phyloP scores from a whole-genome alignment of 2,113 vertebrate species.

The Siniperca chuatsi region DNA sequence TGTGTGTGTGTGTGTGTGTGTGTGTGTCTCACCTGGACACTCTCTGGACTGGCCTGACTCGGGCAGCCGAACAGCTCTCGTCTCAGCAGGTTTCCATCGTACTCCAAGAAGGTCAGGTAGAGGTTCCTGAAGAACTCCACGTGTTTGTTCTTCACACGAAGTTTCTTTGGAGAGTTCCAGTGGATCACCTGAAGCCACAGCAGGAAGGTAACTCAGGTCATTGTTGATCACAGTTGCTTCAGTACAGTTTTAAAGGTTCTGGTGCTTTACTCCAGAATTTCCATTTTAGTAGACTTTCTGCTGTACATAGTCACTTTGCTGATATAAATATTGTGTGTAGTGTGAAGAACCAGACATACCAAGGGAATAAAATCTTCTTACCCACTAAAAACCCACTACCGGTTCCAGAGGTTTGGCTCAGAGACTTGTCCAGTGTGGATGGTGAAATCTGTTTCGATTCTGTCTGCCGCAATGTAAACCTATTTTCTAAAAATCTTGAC shows the following conservation, averaged over 20 bases:
- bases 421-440: no score
- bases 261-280: background rate
- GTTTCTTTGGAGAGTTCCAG: conserved; percentile 99
- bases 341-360: no score
- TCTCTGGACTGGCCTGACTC: conserved; percentile 86
- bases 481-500: no score
- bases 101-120: conserved; percentile 97
- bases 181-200: conserved; percentile 91
- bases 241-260: background rate
- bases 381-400: no score
- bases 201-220: background rate
- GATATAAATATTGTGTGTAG: no score
- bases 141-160: conserved; percentile 98
- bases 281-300: background rate
- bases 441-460: no score
- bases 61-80: conserved; percentile 97
- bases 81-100: conserved; percentile 95
- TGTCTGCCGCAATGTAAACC: no score
- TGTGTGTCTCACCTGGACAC: conserved; percentile 75
- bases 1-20: no score
- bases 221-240: no score
- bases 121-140: conserved; percentile 99
- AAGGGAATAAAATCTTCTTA: no score
- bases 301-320: no score
- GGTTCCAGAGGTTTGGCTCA: no score